Base-by-base conservation (phyloP, 2,888 invertebrate genomes). In the Eupithecia dodoneata region DNA sequence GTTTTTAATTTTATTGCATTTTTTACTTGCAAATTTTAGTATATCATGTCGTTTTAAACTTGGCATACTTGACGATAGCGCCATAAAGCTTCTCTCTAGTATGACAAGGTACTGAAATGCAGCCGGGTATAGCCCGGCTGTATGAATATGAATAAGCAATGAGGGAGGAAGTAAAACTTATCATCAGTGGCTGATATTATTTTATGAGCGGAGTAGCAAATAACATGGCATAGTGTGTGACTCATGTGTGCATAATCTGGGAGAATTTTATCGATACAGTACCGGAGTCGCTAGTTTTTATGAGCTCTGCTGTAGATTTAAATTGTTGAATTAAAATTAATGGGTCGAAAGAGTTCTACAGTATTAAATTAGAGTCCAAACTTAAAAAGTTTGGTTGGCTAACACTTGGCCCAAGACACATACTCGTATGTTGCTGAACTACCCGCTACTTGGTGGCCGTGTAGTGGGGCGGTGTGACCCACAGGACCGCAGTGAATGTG, bases 91-190 rank as follows among this genome's bases (percentile, higher is more conserved):
- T 63, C 12, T 63, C 63, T 30, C 63, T 63, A 18, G 4, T 63
- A 63, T 12, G 10, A 30, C 10, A 12, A 63, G 30, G 7, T 12
- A 63, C 63, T 30, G 18, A 63, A 63, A 63, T 30, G 18, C 30
- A 63, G 59, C 18, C 18, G 59, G 4, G 59, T 59, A 18, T n/a
- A n/a, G 4, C 10, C 59, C 59, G 18, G 59, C 59, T 59, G 59
- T 59, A 63, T 30, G 30, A 44, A n/a, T 67, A 67, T 67, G 67
- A 69, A 69, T 69, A 45, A 69, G 44, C 44, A 69, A 69, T 77
- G 74, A 74, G 41, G 65, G 72, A 72, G 44, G 65, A 78, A 55
- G 71, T 69, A 44, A 10, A 59, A 71, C 47, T 74, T 72, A 72
- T 72, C 63, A 72, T 72, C 63, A 59, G 70, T 59, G 13, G 67